Percentiles rank a stretch among this genome's conserved stretches.
Evolutionary conservation across 2,797 vertebrate genomes (phyloP).

Genomic region (Cygnus olor): DNA sequence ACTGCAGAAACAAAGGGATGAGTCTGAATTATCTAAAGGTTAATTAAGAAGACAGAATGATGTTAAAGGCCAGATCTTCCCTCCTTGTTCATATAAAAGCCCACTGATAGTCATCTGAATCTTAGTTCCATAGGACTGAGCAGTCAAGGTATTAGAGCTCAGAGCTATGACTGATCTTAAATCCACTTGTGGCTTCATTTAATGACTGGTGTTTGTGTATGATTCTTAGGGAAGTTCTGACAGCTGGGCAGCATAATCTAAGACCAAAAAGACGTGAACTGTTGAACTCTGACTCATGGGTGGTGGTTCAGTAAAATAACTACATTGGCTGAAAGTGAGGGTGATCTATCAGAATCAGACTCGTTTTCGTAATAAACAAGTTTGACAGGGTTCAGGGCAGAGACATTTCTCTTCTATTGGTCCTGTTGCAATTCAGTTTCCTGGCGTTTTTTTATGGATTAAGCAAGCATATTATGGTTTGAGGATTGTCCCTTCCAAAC

Average conservation of each 20-base stretch:
- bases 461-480: not conserved
- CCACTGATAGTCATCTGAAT: not conserved
- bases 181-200: not conserved
- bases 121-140: not conserved
- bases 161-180: not conserved
- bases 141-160: not conserved
- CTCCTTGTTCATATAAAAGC: not conserved
- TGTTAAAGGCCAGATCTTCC: not conserved
- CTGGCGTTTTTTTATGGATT: not conserved
- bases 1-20: slow-evolving; percentile 31
- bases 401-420: not conserved
- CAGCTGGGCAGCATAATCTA: not conserved
- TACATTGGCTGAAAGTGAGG: not conserved
- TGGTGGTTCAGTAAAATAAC: not conserved
- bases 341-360: not conserved
- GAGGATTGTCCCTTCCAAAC: not conserved
- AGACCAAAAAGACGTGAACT: not conserved
- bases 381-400: not conserved
- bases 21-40: slow-evolving; percentile 49
- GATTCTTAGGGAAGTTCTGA: not conserved
- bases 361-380: not conserved
- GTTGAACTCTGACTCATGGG: not conserved
- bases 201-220: not conserved
- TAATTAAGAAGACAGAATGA: slow-evolving; percentile 58
- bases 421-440: not conserved